A percentile compares a stretch with the other conserved stretches of the same genome.
Evolutionary conservation across 2,113 vertebrate genomes (phyloP).

Genomic region (Corythoichthys intestinalis): DNA sequence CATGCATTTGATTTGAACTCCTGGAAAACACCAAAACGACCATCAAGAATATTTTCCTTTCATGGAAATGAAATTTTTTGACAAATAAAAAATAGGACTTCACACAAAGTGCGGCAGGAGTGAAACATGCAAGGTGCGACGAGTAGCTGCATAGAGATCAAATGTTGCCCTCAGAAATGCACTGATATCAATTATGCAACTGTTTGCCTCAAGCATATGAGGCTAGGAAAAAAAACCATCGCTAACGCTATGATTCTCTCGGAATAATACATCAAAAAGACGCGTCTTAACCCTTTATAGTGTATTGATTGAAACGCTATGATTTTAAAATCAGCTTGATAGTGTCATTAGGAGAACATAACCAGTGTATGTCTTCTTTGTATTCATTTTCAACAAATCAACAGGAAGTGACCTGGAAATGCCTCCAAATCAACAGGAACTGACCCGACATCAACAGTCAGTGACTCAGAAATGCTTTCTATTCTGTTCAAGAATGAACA

Average conservation of each 20-base stretch:
- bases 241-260: neutral
- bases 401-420: too few relatives aligned
- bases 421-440: too few relatives aligned
- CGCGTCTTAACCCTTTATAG: too few relatives aligned
- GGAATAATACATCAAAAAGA: neutral
- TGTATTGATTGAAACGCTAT: too few relatives aligned
- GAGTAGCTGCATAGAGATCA: slow-evolving; percentile 1
- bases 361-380: too few relatives aligned
- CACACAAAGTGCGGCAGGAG: neutral
- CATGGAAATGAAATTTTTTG: neutral
- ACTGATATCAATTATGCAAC: slow-evolving; percentile 2
- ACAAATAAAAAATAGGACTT: neutral
- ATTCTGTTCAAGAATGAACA: too few relatives aligned
- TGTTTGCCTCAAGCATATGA: neutral
- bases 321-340: too few relatives aligned
- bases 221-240: neutral
- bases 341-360: too few relatives aligned
- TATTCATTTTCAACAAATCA: too few relatives aligned
- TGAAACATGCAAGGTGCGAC: slow-evolving; percentile 7
- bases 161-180: neutral
- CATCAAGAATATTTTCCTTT: neutral
- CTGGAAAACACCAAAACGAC: neutral
- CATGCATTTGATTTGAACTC: neutral
- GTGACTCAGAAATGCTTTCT: too few relatives aligned
- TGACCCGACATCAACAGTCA: too few relatives aligned